Evolutionary conservation across 2,113 vertebrate species (phyloP).

Genomic region (Peromyscus leucopus): DNA sequence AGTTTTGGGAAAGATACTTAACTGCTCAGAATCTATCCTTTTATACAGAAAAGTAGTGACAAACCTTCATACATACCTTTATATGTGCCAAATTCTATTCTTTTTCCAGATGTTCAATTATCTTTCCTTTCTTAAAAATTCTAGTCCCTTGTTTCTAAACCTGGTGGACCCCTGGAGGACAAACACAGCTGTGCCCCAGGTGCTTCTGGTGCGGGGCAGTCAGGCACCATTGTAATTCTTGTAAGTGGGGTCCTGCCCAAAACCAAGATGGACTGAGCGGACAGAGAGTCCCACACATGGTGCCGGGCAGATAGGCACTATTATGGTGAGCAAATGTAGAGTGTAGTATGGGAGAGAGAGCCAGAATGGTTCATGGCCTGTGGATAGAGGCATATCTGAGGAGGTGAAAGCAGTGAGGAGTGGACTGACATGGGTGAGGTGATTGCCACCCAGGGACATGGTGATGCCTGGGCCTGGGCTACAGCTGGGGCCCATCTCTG

Average conservation of each 20-base stretch:
- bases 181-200: neutral
- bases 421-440: neutral
- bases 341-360: neutral
- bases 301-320: neutral
- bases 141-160: neutral
- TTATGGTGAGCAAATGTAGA: neutral
- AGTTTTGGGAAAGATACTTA: neutral
- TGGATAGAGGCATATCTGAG: neutral
- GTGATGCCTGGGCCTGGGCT: neutral
- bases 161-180: neutral
- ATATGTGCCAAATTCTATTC: neutral
- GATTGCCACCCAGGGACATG: neutral
- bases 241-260: neutral
- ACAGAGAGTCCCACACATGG: neutral
- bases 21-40: constrained; percentile 4
- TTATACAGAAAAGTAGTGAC: neutral
- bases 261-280: neutral
- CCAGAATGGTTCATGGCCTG: neutral
- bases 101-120: neutral
- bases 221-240: neutral
- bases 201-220: neutral
- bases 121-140: neutral
- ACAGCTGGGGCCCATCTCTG: neutral
- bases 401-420: neutral
- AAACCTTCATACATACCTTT: too few relatives aligned